Conservation (phyloP, 2,113 vertebrate species). For the Cheirogaleus medius region DNA sequence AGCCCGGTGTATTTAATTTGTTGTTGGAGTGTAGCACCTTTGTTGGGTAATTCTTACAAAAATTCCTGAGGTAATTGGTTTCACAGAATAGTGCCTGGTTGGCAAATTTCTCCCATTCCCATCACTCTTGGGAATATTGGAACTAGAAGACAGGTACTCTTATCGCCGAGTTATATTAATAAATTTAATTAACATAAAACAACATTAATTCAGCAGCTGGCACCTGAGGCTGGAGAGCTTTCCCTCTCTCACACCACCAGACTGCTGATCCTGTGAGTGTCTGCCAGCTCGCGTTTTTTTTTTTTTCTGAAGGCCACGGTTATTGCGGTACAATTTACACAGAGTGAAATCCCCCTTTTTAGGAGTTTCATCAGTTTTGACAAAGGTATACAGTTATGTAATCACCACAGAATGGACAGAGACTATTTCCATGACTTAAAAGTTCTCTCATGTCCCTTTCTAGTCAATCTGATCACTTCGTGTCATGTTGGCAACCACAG, state of each 20-base stretch:
- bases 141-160: constrained; percentile 63
- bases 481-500: background rate
- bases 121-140: constrained; percentile 61
- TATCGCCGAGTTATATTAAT: constrained; percentile 73
- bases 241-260: background rate
- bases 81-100: constrained; percentile 53
- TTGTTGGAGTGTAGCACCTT: constrained; percentile 46
- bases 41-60: constrained; percentile 55
- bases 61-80: constrained; percentile 67
- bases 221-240: constrained; percentile 44
- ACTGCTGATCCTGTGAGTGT: background rate
- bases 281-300: background rate
- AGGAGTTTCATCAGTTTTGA: background rate
- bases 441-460: background rate
- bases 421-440: background rate
- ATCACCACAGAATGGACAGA: background rate
- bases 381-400: background rate
- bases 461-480: background rate
- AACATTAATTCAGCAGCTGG: constrained; percentile 64
- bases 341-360: background rate
- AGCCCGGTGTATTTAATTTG: constrained; percentile 58
- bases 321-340: background rate
- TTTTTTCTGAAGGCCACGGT: background rate
- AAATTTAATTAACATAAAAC: constrained; percentile 75
- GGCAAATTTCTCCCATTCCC: constrained; percentile 57